These are phyloP conservation scores for Cylloceria caligata DNA, from an alignment of 2,888 invertebrate genomes.

Conservation along the genomic window DNA sequence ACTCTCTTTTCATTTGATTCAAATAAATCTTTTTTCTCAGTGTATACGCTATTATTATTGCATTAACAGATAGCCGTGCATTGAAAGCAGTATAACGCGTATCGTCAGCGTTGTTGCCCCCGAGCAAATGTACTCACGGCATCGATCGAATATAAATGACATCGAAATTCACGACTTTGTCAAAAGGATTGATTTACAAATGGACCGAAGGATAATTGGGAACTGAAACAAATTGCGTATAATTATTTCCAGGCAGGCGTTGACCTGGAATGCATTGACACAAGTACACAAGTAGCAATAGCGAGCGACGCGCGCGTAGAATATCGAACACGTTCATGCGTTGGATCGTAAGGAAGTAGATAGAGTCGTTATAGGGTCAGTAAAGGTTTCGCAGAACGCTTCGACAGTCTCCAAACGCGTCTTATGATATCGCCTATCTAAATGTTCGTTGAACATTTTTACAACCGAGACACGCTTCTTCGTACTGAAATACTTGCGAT, in stretches of 20 bases:
- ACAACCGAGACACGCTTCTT: conserved; percentile 13
- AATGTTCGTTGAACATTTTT: conserved; percentile 8
- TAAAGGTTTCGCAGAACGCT: conserved; percentile 15
- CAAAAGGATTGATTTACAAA: neutral
- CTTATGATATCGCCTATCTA: conserved; percentile 1
- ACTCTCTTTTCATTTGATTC: neutral
- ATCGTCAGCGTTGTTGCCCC: neutral
- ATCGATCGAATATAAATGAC: conserved; percentile 1
- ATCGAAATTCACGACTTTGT: neutral
- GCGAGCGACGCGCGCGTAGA: conserved; percentile 30
- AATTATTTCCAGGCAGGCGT: conserved; percentile 32
- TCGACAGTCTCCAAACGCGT: conserved; percentile 37
- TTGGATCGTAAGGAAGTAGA: conserved; percentile 5
- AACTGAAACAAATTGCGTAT: conserved; percentile 36
- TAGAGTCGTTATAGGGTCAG: conserved; percentile 10
- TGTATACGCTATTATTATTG: neutral
- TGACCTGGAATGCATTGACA: conserved; percentile 21
- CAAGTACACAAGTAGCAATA: conserved; percentile 23
- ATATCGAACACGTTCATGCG: conserved; percentile 19
- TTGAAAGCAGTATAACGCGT: conserved; percentile 9
- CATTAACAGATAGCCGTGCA: conserved; percentile 21
- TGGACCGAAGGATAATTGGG: neutral
- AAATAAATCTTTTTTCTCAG: neutral
- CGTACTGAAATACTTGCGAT: conserved; percentile 20
- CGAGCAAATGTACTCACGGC: conserved; percentile 2